Conservation (phyloP, 2,797 vertebrate genomes). For the Arrhamphus sclerolepis region DNA sequence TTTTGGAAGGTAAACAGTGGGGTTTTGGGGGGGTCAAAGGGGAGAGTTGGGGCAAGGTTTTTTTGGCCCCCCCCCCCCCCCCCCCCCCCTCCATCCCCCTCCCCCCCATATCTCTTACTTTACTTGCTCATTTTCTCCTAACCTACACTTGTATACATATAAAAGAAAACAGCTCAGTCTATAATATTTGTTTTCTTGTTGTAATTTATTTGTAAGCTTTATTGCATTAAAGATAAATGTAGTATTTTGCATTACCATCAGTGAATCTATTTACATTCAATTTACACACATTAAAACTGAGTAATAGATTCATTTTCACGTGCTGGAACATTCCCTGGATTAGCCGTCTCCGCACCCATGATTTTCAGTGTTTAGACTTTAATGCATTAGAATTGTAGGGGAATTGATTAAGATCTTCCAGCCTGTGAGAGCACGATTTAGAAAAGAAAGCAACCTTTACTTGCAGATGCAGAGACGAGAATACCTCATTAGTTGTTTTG, state of each 20-base stretch:
- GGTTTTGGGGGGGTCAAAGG: too few species aligned
- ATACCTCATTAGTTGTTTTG: conserved; percentile 14
- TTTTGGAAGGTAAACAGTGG: too few species aligned
- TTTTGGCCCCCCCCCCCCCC: too few species aligned
- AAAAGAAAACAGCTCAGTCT: conserved; percentile 26
- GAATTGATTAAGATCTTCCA: conserved; percentile 20
- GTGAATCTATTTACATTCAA: conserved; percentile 53
- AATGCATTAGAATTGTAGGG: conserved; percentile 35
- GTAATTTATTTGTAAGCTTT: conserved; percentile 39
- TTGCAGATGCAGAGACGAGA: conserved; percentile 12
- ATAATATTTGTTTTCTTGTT: conserved; percentile 38
- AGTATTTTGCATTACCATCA: conserved; percentile 33
- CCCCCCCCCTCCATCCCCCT: too few species aligned
- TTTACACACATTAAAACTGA: conserved; percentile 46
- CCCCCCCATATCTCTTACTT: conserved; percentile 14
- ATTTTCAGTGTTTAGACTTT: conserved; percentile 28
- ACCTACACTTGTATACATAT: conserved; percentile 29
- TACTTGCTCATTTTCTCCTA: conserved; percentile 35
- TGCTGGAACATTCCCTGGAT: conserved; percentile 44
- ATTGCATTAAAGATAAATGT: conserved; percentile 38
- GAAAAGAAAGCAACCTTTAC: conserved; percentile 20
- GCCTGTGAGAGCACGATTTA: conserved; percentile 4
- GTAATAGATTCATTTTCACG: conserved; percentile 48
- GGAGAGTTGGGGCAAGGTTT: too few species aligned
- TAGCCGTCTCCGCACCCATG: conserved; percentile 33